These are phyloP conservation scores for Archivesica marissinica DNA, from an alignment of 1,140 invertebrate species.

Conservation along the genomic window DNA sequence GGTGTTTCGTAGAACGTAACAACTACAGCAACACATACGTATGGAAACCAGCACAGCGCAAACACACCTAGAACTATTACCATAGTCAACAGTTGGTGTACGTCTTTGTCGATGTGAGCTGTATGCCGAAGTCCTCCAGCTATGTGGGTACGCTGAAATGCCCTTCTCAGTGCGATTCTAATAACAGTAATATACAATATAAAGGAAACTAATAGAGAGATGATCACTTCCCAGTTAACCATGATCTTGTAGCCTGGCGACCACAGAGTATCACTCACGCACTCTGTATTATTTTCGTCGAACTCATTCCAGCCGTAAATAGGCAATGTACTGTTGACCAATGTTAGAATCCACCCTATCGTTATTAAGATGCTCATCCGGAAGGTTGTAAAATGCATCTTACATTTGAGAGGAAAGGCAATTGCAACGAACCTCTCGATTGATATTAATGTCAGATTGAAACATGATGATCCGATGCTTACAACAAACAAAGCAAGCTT, in stretches of 20 bases:
- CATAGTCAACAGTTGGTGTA: constrained; percentile 4
- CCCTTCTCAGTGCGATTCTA: background rate
- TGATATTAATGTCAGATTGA: constrained; percentile 17
- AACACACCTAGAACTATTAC: constrained; percentile 21
- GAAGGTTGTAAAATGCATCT: background rate
- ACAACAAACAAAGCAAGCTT: constrained; percentile 19
- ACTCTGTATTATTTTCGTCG: background rate
- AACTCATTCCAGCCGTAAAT: constrained; percentile 21
- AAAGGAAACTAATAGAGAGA: background rate
- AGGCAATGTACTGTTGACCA: background rate
- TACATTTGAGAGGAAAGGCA: background rate
- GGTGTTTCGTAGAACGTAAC: background rate
- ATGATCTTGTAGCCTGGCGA: constrained; percentile 5
- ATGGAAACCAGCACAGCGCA: constrained; percentile 24
- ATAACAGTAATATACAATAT: constrained; percentile 15
- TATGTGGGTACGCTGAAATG: background rate
- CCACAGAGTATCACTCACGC: background rate
- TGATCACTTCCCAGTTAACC: background rate
- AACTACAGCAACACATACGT: background rate
- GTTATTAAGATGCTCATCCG: background rate
- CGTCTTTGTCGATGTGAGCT: background rate
- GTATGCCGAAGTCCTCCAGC: background rate
- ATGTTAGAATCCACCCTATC: background rate
- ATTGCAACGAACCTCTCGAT: constrained; percentile 8
- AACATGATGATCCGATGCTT: background rate